phyloP scores from a whole-genome alignment of 2,888 invertebrate genomes.

The Napeogenes sylphis region DNA sequence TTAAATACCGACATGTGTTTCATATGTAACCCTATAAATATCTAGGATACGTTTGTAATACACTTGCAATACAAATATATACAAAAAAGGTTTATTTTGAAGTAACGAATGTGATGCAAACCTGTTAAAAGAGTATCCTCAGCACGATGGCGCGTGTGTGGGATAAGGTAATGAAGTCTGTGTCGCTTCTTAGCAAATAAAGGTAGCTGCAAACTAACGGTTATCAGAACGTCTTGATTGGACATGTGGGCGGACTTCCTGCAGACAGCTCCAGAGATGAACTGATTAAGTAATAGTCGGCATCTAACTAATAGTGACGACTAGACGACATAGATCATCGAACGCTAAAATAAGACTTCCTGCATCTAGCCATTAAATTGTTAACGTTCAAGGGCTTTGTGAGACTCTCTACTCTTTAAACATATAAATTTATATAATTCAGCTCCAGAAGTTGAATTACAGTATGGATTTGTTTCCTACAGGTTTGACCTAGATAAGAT shows the following conservation, averaged over 20 bases:
- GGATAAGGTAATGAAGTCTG: slow-evolving; percentile 1
- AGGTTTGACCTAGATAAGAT: slow-evolving; percentile 28
- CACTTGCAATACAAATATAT: not conserved
- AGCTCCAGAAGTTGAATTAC: too few relatives aligned
- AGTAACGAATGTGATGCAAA: not conserved
- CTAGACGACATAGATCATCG: slow-evolving; percentile 19
- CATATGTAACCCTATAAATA: too few relatives aligned
- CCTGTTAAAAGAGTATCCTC: not conserved
- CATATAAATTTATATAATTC: too few relatives aligned
- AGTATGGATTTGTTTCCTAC: slow-evolving; percentile 12
- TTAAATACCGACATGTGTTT: slow-evolving; percentile 8
- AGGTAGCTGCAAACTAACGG: slow-evolving; percentile 12
- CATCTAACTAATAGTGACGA: slow-evolving; percentile 24
- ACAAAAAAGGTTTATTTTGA: not conserved
- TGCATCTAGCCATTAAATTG: slow-evolving; percentile 12
- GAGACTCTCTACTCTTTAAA: too few relatives aligned
- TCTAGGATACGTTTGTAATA: too few relatives aligned
- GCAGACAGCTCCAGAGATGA: slow-evolving; percentile 20
- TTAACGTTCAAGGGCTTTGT: slow-evolving; percentile 16
- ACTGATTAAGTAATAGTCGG: slow-evolving; percentile 31
- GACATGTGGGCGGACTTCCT: slow-evolving; percentile 22
- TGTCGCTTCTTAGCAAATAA: slow-evolving; percentile 7
- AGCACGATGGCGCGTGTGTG: not conserved
- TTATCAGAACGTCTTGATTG: slow-evolving; percentile 16
- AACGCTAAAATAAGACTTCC: slow-evolving; percentile 26